Conservation (phyloP, 2,113 vertebrate species). For the Gobius niger region DNA sequence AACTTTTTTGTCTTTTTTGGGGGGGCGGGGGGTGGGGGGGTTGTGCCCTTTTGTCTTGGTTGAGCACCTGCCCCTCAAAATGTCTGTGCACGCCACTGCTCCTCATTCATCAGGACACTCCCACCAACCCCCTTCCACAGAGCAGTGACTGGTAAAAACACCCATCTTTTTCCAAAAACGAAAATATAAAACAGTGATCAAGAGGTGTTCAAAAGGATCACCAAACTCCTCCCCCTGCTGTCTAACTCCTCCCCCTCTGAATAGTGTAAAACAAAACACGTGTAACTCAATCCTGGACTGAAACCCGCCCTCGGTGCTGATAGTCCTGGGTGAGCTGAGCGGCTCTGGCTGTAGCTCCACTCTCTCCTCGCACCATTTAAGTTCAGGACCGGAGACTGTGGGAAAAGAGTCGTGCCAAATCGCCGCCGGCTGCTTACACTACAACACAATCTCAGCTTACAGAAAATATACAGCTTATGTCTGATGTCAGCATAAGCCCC, state of each 20-base stretch:
- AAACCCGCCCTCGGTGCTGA: not conserved
- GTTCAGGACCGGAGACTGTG: conserved; percentile 29
- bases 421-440: not conserved
- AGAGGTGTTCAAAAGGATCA: too few species aligned
- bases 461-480: not conserved
- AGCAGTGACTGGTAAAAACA: too few species aligned
- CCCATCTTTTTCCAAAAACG: too few species aligned
- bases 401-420: conserved; percentile 29
- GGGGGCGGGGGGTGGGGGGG: too few species aligned
- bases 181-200: too few species aligned
- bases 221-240: too few species aligned
- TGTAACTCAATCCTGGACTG: not conserved
- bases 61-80: too few species aligned
- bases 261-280: not conserved
- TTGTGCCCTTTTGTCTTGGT: too few species aligned
- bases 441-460: not conserved
- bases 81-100: too few species aligned
- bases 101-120: too few species aligned
- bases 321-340: conserved; percentile 43
- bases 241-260: not conserved
- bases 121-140: too few species aligned
- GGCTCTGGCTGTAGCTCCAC: conserved; percentile 25
- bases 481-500: not conserved
- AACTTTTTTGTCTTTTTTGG: too few species aligned
- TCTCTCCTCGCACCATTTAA: conserved; percentile 35